These are phyloP conservation scores for Podocnemis expansa DNA, from an alignment of 2,113 vertebrate genomes.

Conservation along the genomic window DNA sequence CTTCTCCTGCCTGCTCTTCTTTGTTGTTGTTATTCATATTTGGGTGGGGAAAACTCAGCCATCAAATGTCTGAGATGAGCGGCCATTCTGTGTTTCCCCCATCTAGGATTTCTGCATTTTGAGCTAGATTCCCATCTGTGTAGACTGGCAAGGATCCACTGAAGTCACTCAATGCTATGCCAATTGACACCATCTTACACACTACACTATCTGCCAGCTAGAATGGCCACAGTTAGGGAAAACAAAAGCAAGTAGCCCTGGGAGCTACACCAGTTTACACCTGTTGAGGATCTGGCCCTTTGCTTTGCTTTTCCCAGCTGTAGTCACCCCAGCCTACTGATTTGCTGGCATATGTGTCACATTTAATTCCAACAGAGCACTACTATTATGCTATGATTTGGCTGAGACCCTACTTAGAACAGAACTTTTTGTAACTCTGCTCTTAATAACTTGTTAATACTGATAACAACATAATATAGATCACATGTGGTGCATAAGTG, in stretches of 20 bases:
- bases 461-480: conserved; percentile 51
- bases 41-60: not conserved
- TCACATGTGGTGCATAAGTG: not conserved
- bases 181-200: not conserved
- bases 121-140: conserved; percentile 2
- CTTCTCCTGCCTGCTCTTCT: not conserved
- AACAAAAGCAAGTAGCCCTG: not conserved
- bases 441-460: conserved; percentile 54
- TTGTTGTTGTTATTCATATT: not conserved
- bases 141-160: not conserved
- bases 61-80: not conserved
- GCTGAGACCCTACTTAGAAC: conserved; percentile 52
- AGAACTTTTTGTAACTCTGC: conserved; percentile 60
- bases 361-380: conserved; percentile 56
- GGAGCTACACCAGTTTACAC: not conserved
- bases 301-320: conserved; percentile 65
- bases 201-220: not conserved
- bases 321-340: conserved; percentile 41
- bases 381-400: conserved; percentile 56
- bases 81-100: conserved; percentile 17
- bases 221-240: not conserved
- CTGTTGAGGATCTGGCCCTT: conserved; percentile 34
- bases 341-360: conserved; percentile 59
- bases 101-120: not conserved
- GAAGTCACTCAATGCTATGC: conserved; percentile 16